Percentiles rank a stretch among this genome's conserved stretches.
Conservation (phyloP, 2,113 vertebrate species). For the Siniperca chuatsi region DNA sequence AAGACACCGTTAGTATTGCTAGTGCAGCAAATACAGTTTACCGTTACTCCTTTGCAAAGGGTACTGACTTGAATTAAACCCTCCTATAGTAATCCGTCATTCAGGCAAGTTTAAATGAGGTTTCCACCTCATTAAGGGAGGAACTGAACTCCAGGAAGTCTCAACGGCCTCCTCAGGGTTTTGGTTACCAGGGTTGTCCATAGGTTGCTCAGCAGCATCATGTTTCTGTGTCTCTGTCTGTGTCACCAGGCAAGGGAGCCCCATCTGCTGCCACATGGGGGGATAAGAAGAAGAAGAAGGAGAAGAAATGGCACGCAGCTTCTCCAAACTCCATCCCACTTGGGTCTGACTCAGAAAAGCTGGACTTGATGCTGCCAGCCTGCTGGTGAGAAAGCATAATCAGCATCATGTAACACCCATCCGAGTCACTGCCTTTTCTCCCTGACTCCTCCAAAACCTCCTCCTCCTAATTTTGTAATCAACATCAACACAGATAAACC, state of each 20-base stretch:
- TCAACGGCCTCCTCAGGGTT: neutral
- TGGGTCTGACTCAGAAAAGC: slow-evolving; percentile 44
- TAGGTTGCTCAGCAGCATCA: slow-evolving; percentile 37
- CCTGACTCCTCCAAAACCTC: neutral
- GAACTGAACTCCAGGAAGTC: slow-evolving; percentile 28
- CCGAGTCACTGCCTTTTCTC: neutral
- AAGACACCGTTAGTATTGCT: neutral
- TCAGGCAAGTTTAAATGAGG: slow-evolving; percentile 19
- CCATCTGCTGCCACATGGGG: slow-evolving; percentile 51
- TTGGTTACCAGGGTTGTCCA: slow-evolving; percentile 32
- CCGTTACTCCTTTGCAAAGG: neutral
- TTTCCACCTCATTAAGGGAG: slow-evolving; percentile 42
- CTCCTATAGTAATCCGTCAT: neutral
- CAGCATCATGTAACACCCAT: slow-evolving; percentile 18
- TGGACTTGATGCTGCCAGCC: slow-evolving; percentile 13
- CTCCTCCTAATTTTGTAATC: slow-evolving; percentile 1
- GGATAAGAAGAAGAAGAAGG: slow-evolving; percentile 23
- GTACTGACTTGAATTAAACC: neutral
- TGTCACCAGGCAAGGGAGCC: slow-evolving; percentile 49
- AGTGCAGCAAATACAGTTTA: neutral
- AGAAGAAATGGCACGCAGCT: slow-evolving; percentile 16
- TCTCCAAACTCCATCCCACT: slow-evolving; percentile 40
- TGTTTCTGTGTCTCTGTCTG: slow-evolving; percentile 40
- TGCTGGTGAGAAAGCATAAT: slow-evolving; percentile 56
- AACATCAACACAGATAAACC: neutral